phyloP scores from a whole-genome alignment of 2,888 invertebrate species.

The Chrysina gloriosa region DNA sequence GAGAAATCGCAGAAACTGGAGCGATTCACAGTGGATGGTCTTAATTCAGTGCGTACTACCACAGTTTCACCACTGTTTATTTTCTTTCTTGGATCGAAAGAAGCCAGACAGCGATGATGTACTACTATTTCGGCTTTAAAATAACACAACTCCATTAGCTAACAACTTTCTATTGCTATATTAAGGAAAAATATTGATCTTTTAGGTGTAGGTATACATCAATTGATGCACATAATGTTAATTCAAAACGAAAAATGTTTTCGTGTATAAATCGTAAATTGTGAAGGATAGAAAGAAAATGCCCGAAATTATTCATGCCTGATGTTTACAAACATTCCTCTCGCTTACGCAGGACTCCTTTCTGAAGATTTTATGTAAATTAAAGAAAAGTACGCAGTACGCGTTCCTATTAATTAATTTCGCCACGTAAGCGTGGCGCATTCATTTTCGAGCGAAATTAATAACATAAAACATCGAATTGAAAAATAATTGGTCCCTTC shows the following conservation, averaged over 20 bases:
- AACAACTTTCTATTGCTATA: background rate
- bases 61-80: constrained; percentile 9
- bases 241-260: no score
- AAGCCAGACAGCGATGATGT: constrained; percentile 7
- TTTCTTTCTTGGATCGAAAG: constrained; percentile 1
- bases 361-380: constrained; percentile 24
- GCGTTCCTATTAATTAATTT: constrained; percentile 26
- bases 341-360: background rate
- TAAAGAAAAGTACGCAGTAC: background rate
- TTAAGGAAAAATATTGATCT: background rate
- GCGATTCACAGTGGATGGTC: background rate
- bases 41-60: background rate
- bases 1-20: background rate
- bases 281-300: background rate
- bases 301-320: background rate
- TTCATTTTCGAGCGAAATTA: constrained; percentile 19
- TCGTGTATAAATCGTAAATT: background rate
- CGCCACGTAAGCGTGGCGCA: background rate
- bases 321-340: constrained; percentile 20
- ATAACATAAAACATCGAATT: constrained; percentile 23
- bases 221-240: no score
- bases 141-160: constrained; percentile 12
- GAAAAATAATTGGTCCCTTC: constrained; percentile 23
- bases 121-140: constrained; percentile 3
- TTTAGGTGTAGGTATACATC: no score